phyloP scores from a whole-genome alignment of 2,113 vertebrate species.

The Nematolebias whitei region DNA sequence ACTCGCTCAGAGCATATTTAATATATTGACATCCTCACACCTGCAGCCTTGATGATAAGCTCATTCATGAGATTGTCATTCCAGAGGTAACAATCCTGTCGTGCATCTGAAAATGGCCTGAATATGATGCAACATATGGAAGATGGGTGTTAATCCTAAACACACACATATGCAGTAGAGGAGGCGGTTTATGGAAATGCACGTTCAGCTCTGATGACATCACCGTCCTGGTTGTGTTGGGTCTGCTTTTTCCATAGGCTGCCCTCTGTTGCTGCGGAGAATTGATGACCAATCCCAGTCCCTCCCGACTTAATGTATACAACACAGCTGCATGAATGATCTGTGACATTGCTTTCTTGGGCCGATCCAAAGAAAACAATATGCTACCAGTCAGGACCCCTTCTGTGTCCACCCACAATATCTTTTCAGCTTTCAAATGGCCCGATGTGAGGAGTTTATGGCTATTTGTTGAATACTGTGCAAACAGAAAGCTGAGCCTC shows the following conservation, averaged over 20 bases:
- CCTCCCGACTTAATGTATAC: conserved; percentile 73
- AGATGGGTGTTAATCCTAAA: conserved; percentile 13
- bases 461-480: conserved; percentile 50
- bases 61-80: conserved; percentile 67
- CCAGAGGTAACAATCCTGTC: no score
- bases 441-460: conserved; percentile 51
- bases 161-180: conserved; percentile 29
- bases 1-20: conserved; percentile 63
- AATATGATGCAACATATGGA: conserved; percentile 71
- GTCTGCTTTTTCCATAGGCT: conserved; percentile 79
- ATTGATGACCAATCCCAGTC: conserved; percentile 74
- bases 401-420: background rate
- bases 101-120: conserved; percentile 65
- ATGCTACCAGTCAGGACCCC: conserved; percentile 47
- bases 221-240: conserved; percentile 65
- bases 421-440: conserved; percentile 19
- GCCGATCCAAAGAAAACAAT: conserved; percentile 73
- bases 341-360: conserved; percentile 65
- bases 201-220: conserved; percentile 78
- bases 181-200: conserved; percentile 56
- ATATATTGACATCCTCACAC: conserved; percentile 69
- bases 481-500: conserved; percentile 45
- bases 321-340: conserved; percentile 72
- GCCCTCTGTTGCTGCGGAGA: conserved; percentile 80
- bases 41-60: conserved; percentile 65